phyloP scores from a whole-genome alignment of 1,140 invertebrate genomes.

The Drosophila orosa region DNA sequence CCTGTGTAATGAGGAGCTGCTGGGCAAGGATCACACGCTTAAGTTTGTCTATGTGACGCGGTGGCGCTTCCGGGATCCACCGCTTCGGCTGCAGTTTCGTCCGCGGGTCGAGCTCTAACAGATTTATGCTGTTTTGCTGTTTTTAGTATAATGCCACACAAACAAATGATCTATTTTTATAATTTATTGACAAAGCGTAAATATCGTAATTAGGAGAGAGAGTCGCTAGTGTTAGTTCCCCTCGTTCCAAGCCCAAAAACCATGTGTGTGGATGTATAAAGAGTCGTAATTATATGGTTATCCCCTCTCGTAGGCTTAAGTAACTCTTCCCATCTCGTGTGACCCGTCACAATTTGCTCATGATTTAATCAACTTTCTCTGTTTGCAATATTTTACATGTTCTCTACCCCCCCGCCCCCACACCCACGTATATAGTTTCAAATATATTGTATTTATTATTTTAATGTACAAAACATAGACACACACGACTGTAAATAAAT shows the following conservation, averaged over 20 bases:
- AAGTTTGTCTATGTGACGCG: conserved; percentile 99
- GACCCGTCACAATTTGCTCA: conserved; percentile 42
- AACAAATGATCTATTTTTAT: conserved; percentile 80
- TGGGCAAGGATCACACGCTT: conserved; percentile 99
- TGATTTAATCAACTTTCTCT: conserved; percentile 70
- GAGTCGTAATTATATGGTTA: conserved; percentile 65
- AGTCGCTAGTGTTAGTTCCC: conserved; percentile 58
- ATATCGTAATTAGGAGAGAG: conserved; percentile 65
- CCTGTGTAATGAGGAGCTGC: conserved; percentile 98
- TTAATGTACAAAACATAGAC: conserved; percentile 76
- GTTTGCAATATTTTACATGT: conserved; percentile 75
- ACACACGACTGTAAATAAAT: conserved; percentile 78
- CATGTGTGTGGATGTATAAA: conserved; percentile 66
- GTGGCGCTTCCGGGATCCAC: conserved; percentile 97
- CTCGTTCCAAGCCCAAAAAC: conserved; percentile 11
- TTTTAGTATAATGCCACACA: conserved; percentile 57
- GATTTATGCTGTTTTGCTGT: conserved; percentile 8
- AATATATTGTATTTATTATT: conserved; percentile 72
- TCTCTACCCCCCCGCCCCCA: too few species aligned
- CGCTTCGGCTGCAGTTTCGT: conserved; percentile 92
- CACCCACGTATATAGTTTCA: conserved; percentile 50
- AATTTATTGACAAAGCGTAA: conserved; percentile 76
- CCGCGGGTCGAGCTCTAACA: conserved; percentile 87
- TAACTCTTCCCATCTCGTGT: conserved; percentile 62
- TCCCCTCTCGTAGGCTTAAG: conserved; percentile 52